Evolutionary conservation across 2,113 vertebrate species (phyloP).

Genomic region (Lutjanus erythropterus): DNA sequence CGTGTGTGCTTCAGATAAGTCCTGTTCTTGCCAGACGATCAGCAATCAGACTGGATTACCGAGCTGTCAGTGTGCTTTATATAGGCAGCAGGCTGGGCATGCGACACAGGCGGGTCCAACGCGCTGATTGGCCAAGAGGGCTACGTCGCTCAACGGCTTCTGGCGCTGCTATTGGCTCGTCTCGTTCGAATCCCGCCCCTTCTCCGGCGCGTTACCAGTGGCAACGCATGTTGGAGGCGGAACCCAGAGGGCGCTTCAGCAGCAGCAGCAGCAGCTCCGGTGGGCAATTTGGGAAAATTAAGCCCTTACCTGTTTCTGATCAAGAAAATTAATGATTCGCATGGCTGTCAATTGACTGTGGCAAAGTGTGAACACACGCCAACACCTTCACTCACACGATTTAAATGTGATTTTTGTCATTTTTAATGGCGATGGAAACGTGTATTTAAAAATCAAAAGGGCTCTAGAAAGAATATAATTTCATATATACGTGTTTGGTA

Average conservation of each 20-base stretch:
- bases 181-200: constrained; percentile 43
- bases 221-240: constrained; percentile 81
- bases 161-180: constrained; percentile 38
- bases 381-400: background rate
- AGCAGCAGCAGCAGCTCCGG: constrained; percentile 84
- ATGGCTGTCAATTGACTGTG: constrained; percentile 61
- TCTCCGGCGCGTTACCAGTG: constrained; percentile 78
- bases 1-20: constrained; percentile 48
- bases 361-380: constrained; percentile 29
- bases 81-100: constrained; percentile 79
- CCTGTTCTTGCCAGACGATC: constrained; percentile 62
- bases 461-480: background rate
- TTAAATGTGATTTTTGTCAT: background rate
- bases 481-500: background rate
- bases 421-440: background rate
- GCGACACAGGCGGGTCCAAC: constrained; percentile 59
- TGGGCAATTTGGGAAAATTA: constrained; percentile 87
- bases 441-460: background rate
- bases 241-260: constrained; percentile 75
- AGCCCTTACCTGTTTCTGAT: constrained; percentile 87
- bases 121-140: constrained; percentile 65
- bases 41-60: constrained; percentile 84
- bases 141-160: constrained; percentile 64
- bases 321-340: constrained; percentile 82
- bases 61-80: constrained; percentile 84